Conservation (phyloP, 2,888 invertebrate species). For the Tachystola acroxantha region DNA sequence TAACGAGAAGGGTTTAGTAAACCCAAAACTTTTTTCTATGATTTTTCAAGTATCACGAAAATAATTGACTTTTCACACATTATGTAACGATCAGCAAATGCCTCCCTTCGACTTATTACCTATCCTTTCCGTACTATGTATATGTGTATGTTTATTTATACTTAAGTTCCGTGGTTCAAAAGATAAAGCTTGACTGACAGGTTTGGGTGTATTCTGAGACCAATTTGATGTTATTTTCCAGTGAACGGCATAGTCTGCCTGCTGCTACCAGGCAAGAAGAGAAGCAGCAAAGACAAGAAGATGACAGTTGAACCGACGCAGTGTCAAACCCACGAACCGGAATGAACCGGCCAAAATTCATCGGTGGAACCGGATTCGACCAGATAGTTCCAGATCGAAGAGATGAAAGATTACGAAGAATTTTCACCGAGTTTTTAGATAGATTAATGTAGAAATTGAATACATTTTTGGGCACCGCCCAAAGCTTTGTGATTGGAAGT, state of each 20-base stretch:
- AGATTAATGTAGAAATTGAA: neutral
- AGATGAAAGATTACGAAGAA: neutral
- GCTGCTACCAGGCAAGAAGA: slow-evolving; percentile 50
- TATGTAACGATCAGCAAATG: too few relatives aligned
- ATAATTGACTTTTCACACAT: too few relatives aligned
- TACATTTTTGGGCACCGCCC: neutral
- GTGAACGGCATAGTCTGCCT: slow-evolving; percentile 57
- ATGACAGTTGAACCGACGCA: slow-evolving; percentile 37
- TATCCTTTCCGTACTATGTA: too few relatives aligned
- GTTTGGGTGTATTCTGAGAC: too few relatives aligned
- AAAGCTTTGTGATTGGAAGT: neutral
- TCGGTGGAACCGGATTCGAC: slow-evolving; percentile 11
- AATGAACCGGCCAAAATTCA: slow-evolving; percentile 36
- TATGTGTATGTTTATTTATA: too few relatives aligned
- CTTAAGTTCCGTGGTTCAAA: too few relatives aligned
- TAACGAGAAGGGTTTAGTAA: too few relatives aligned
- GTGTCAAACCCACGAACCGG: slow-evolving; percentile 62
- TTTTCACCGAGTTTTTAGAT: neutral
- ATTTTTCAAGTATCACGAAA: too few relatives aligned
- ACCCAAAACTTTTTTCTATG: too few relatives aligned
- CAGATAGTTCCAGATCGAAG: neutral
- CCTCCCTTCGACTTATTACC: too few relatives aligned
- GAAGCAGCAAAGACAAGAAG: slow-evolving; percentile 26
- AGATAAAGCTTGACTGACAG: too few relatives aligned
- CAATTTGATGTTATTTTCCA: too few relatives aligned